These are phyloP conservation scores for Sinotaia quadrata DNA, from an alignment of 2,888 invertebrate genomes.

Conservation along the genomic window DNA sequence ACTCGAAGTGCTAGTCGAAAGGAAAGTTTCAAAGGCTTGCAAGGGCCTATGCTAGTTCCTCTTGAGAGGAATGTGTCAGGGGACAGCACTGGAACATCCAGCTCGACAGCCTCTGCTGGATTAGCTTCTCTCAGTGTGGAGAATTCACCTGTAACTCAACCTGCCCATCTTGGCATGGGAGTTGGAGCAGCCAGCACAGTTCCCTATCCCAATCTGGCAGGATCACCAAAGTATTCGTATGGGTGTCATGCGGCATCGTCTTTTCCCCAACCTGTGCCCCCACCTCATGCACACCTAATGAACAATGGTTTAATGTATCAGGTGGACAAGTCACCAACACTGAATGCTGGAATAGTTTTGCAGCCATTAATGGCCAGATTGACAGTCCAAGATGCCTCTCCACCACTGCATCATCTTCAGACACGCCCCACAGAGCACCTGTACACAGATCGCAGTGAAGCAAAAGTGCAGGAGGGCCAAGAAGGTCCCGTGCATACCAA, in stretches of 20 bases:
- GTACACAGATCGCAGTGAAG: conserved; percentile 5
- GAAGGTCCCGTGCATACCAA: conserved; percentile 45
- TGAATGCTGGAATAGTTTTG: neutral
- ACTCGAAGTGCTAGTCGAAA: conserved; percentile 54
- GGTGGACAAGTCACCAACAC: conserved; percentile 11
- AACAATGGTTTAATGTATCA: neutral
- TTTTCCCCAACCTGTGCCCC: neutral
- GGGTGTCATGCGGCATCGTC: conserved; percentile 17
- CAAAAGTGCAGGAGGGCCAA: conserved; percentile 40
- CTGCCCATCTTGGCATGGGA: neutral
- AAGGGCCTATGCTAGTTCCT: conserved; percentile 48
- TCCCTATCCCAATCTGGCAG: too few species aligned
- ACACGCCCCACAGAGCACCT: neutral
- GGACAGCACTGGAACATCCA: conserved; percentile 29
- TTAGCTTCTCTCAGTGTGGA: conserved; percentile 13
- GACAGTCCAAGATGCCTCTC: conserved; percentile 10
- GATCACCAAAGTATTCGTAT: conserved; percentile 11
- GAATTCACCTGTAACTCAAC: conserved; percentile 5
- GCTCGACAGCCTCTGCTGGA: conserved; percentile 19
- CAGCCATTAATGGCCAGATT: neutral
- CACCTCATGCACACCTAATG: neutral
- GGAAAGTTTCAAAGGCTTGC: conserved; percentile 58
- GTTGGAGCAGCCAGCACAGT: neutral
- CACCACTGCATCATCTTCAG: neutral
- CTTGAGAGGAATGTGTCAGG: conserved; percentile 36